Conservation (phyloP, 1,140 invertebrate species). For the Apis cerana region DNA sequence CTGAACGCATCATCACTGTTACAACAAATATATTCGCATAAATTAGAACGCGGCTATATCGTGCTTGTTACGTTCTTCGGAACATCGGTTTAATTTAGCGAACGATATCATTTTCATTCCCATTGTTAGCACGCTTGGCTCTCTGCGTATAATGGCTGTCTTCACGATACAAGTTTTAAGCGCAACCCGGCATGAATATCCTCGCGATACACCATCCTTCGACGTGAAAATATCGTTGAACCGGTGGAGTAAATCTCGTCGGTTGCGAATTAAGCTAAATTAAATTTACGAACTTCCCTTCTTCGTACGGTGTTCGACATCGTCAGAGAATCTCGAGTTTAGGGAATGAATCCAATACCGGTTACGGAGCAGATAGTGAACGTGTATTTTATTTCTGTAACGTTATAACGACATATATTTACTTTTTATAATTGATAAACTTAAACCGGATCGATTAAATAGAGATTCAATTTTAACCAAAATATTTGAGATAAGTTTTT, state of each 20-base stretch:
- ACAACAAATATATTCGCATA: neutral
- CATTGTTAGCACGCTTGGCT: neutral
- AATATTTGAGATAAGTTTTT: no score
- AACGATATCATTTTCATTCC: conserved; percentile 4
- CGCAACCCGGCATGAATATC: neutral
- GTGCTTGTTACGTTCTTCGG: neutral
- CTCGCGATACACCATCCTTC: neutral
- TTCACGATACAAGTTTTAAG: neutral
- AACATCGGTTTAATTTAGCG: conserved; percentile 21
- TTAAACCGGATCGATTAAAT: no score
- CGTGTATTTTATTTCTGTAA: no score
- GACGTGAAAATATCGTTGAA: neutral
- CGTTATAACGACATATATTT: no score
- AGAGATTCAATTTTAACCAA: no score
- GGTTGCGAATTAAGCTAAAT: neutral
- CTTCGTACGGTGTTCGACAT: neutral
- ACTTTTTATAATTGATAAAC: no score
- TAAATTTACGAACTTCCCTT: neutral
- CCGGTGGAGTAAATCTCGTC: neutral
- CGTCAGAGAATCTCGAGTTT: neutral
- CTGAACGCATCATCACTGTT: neutral
- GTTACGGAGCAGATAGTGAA: no score
- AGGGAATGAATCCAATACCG: neutral
- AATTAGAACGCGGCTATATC: conserved; percentile 7
- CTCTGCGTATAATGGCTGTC: neutral